Conservation (phyloP, 2,888 invertebrate genomes). For the Melanostoma scalare region DNA sequence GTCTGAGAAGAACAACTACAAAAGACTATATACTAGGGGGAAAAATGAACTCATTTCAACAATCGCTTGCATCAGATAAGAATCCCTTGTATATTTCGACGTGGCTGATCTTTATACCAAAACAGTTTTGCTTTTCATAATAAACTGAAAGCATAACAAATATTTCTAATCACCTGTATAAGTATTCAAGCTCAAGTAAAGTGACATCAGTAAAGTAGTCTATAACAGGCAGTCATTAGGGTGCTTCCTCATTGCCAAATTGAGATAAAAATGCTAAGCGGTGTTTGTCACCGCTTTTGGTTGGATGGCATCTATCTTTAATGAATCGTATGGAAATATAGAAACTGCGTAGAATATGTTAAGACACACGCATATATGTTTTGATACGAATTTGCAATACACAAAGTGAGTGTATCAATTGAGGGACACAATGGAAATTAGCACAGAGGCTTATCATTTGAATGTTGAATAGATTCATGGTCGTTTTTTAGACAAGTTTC, state of each 20-base stretch:
- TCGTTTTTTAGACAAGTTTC: background rate
- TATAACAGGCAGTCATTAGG: conserved; percentile 29
- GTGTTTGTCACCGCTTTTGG: conserved; percentile 28
- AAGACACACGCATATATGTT: background rate
- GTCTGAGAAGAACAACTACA: too few relatives aligned
- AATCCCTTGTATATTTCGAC: too few relatives aligned
- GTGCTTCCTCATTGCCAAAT: conserved; percentile 61
- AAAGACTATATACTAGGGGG: too few relatives aligned
- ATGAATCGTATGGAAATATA: background rate
- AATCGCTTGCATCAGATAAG: too few relatives aligned
- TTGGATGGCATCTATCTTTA: conserved; percentile 5
- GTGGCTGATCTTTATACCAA: too few relatives aligned
- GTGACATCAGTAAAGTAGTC: conserved; percentile 27
- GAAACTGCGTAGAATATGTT: conserved; percentile 13
- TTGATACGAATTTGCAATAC: background rate
- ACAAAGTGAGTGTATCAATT: background rate
- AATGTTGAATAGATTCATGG: background rate
- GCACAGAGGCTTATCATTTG: background rate
- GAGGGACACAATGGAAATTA: background rate
- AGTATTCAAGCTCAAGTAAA: background rate
- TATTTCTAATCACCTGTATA: background rate
- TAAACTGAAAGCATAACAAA: too few relatives aligned
- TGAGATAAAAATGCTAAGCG: conserved; percentile 53
- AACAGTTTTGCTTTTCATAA: too few relatives aligned
- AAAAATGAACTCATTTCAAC: too few relatives aligned